Evolutionary conservation across 2,888 invertebrate genomes (phyloP), one percentile per base, ranked within the genome.

Genomic region (Netelia melanura): DNA sequence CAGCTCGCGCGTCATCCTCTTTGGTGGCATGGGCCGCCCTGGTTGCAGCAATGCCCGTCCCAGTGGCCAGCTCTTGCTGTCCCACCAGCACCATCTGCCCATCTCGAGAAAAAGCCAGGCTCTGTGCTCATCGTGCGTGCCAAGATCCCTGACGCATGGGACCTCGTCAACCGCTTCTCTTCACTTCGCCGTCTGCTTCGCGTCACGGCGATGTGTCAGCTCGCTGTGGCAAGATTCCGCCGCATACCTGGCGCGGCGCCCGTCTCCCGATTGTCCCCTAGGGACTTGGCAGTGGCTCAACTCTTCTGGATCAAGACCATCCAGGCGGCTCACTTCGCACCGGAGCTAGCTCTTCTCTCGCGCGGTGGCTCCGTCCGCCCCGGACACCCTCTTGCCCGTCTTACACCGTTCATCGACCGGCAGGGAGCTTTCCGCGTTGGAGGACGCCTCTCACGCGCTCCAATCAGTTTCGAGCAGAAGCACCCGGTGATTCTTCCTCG

Each of bases 1-100:
- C 75, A 85, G 48, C 82, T 87, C 8, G 11, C 64, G 9, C 2
- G 58, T 1, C 71, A 84, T 21, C 25, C 70, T 6, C 64, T 71
- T 2, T 79, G 79, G 79, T 75, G 83, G 70, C 1, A 74, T 68
- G 43, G 83, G 70, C 25, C 25, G 2, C 2, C 25, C 3, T 25
- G 25, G 25, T 3, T 25, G 3, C 3, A 3, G 1, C 25, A 25
- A 3, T 2, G 3, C 25, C 3, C 25, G 70, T 70, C 84, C 76
- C 70, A 77, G 38, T 79, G 83, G 77, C 11, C 79, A 3, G 10
- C n/a, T 23, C 0, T 79, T 75, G 83, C 62, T 56, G 30, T 44
- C 70, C 43, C 30, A 65, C 14, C 80, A 80, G 9, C 80, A 0
- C 25, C 25, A 3, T 25, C 25, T 3, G 25, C 25, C 0, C 2